Percentiles rank a stretch among this genome's conserved stretches.
Conservation (phyloP, 2,888 invertebrate species). For the Oxystoma pomonae region DNA sequence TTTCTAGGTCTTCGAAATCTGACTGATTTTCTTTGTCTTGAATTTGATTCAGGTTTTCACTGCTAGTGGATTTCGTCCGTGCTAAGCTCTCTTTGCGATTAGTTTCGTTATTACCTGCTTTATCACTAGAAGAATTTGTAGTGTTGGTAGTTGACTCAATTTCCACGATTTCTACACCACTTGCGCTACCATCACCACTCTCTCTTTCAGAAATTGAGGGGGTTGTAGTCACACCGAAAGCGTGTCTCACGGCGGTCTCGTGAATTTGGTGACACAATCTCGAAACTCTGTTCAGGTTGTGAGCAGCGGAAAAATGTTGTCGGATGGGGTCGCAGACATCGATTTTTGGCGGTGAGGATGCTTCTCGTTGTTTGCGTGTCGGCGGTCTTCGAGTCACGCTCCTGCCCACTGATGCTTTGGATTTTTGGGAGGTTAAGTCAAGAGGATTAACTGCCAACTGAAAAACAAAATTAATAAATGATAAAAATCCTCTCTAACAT, state of each 20-base stretch:
- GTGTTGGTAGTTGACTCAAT: conserved; percentile 30
- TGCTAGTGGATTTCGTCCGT: conserved; percentile 50
- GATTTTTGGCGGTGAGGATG: conserved; percentile 21
- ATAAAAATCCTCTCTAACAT: too few species aligned
- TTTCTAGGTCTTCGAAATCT: conserved; percentile 45
- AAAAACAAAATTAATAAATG: conserved; percentile 35
- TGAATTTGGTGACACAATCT: conserved; percentile 50
- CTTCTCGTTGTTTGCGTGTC: conserved; percentile 43
- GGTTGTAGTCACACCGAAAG: conserved; percentile 33
- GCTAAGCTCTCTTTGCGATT: conserved; percentile 34
- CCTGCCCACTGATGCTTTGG: conserved; percentile 51
- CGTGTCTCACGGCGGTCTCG: conserved; percentile 44
- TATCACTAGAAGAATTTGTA: conserved; percentile 2
- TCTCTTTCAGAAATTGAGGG: conserved; percentile 32
- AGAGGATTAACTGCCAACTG: conserved; percentile 51
- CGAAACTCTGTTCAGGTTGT: conserved; percentile 46
- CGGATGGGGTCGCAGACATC: conserved; percentile 25
- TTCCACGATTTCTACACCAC: conserved; percentile 38
- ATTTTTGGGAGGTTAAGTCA: conserved; percentile 51
- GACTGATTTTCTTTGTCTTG: conserved; percentile 40
- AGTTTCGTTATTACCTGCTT: conserved; percentile 9
- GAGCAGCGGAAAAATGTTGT: conserved; percentile 35
- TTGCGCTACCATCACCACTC: conserved; percentile 35
- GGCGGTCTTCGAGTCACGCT: conserved; percentile 52
- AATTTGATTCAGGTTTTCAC: conserved; percentile 47